Evolutionary conservation across 35 echinoderm and acorn worm species (phyloP), one percentile per base, ranked within the genome.

Genomic region (Apostichopus parvimensis): DNA sequence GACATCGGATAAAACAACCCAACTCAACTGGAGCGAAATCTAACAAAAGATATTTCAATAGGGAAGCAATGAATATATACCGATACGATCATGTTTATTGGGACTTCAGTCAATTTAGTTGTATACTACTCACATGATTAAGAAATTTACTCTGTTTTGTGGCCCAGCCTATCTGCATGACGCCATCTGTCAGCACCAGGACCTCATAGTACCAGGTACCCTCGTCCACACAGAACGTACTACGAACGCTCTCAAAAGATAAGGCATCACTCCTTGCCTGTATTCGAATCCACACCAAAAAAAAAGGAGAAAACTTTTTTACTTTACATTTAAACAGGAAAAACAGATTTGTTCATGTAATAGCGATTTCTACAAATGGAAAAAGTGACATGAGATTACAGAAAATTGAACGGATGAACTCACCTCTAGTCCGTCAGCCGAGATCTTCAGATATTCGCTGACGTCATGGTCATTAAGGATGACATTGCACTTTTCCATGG

Each of bases 161-260:
- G 52, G 97, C 97, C 97, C 97, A 98, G 8, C 97, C 97, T 26
- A 98, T 98, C 91, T 98, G 97, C 97, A 98, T 98, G 10, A 98
- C 97, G 20, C 97, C 97, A 77, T 94, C 93, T n/a, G 97, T 98
- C 9, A 98, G 92, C 57, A 98, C 93, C 5, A 79, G 90, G 34
- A 98, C 97, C 73, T 98, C 97, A 72, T 98, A 98, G 86, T 95
- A 98, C 97, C 97, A 98, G 17, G 86, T 70, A 73, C 94, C 97
- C 13, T 83, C 79, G 68, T 98, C 94, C 26, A 98, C 97, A 87
- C 93, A 95, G 83, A 94, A 98, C 28, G 97, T 98, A 92, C 97
- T 96, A 3, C 97, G 97, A 45, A 98, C 97, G 88, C 97, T 98
- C 87, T 98, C 97, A 94, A 98, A 98, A 11, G 97, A 98, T 54